These are phyloP conservation scores for Xestia ashworthii DNA, from an alignment of 2,888 invertebrate species.

Conservation along the genomic window DNA sequence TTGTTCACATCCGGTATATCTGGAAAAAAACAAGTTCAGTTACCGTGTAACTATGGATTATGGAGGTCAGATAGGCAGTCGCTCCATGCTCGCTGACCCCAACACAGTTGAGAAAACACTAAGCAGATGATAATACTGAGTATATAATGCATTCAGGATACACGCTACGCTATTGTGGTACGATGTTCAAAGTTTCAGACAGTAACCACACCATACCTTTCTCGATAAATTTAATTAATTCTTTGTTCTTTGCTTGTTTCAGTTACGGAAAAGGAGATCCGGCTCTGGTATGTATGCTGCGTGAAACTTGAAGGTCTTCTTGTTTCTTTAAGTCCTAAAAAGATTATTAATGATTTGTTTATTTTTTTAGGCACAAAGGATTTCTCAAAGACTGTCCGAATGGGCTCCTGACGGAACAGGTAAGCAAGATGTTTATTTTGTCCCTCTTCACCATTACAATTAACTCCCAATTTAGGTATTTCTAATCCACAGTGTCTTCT, in stretches of 20 bases:
- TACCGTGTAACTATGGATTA: too few species aligned
- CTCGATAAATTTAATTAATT: conserved; percentile 33
- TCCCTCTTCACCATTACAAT: too few species aligned
- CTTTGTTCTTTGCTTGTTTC: conserved; percentile 88
- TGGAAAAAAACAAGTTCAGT: too few species aligned
- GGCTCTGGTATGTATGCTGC: conserved; percentile 93
- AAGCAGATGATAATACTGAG: background rate
- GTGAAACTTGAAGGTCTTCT: background rate
- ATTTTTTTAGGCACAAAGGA: conserved; percentile 95
- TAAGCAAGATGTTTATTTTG: conserved; percentile 72
- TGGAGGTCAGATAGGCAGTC: too few species aligned
- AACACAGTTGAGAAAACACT: background rate
- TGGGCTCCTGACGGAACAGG: conserved; percentile 98
- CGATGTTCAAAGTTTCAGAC: background rate
- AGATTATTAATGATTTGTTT: conserved; percentile 5
- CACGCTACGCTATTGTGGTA: background rate
- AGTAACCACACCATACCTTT: background rate
- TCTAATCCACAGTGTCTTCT: background rate
- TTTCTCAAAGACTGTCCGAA: conserved; percentile 99
- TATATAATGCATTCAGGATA: background rate
- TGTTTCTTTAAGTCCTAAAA: background rate
- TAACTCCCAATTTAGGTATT: background rate
- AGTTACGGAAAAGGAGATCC: conserved; percentile 97
- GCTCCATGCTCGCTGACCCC: too few species aligned
- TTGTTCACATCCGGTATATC: too few species aligned